Percentiles rank a stretch among this genome's conserved stretches.
phyloP scores from a whole-genome alignment of 2,113 vertebrate genomes.

The Hippoglossus stenolepis region DNA sequence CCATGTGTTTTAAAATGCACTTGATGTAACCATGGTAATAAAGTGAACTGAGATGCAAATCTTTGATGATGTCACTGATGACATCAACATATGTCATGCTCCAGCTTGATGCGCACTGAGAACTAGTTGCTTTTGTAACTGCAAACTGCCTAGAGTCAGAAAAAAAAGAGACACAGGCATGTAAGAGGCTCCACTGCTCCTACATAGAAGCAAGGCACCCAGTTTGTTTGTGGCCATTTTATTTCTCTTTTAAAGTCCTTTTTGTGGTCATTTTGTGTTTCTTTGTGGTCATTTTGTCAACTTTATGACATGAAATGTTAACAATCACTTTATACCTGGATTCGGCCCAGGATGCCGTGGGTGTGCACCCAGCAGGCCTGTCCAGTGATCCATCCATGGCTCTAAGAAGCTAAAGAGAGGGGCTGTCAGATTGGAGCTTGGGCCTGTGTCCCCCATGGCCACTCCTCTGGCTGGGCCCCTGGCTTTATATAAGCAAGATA shows the following conservation, averaged over 20 bases:
- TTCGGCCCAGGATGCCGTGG: not conserved
- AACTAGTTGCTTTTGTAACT: too few relatives aligned
- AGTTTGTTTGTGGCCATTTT: too few relatives aligned
- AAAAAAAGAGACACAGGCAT: too few relatives aligned
- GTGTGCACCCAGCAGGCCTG: not conserved
- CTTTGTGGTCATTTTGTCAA: not conserved
- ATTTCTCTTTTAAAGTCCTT: not conserved
- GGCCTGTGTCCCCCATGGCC: not conserved
- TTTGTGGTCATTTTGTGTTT: not conserved
- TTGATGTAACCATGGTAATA: too few relatives aligned
- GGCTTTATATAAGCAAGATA: constrained; percentile 9
- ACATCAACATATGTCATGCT: too few relatives aligned
- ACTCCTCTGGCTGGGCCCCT: not conserved
- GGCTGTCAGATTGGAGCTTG: not conserved
- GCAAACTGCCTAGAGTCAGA: too few relatives aligned
- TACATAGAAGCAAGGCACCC: too few relatives aligned
- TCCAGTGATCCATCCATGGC: constrained; percentile 4
- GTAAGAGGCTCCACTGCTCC: too few relatives aligned
- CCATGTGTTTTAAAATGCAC: too few relatives aligned
- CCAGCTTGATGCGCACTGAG: too few relatives aligned
- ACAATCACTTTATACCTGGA: not conserved
- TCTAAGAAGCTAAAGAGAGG: not conserved
- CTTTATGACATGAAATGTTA: not conserved
- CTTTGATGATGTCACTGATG: too few relatives aligned
- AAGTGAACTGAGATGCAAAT: too few relatives aligned